Conservation (phyloP, 1,140 invertebrate genomes). For the Ylistrum balloti region DNA sequence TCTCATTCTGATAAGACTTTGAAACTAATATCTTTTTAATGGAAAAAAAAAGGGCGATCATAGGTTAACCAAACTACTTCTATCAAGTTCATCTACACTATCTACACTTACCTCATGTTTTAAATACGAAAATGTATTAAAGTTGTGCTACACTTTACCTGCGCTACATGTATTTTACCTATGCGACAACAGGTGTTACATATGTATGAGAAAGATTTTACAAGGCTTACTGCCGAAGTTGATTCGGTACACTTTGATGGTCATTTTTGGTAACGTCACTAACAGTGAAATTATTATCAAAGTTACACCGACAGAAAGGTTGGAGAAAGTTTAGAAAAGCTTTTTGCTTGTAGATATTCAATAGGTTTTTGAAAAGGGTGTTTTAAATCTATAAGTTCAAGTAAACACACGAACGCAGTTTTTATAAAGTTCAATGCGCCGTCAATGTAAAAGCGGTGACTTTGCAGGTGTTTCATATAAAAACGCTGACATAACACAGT, state of each 20-base stretch:
- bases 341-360: neutral
- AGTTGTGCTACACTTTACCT: no score
- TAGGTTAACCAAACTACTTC: no score
- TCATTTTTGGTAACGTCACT: neutral
- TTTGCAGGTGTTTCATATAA: neutral
- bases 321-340: neutral
- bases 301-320: neutral
- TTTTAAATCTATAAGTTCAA: constrained; percentile 23
- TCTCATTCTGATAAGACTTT: no score
- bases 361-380: neutral
- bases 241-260: neutral
- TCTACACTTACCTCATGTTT: no score
- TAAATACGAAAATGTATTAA: no score
- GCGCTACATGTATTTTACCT: no score
- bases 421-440: neutral
- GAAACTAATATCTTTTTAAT: no score
- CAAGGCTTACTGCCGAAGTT: neutral
- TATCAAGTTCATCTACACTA: no score
- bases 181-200: neutral
- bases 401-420: neutral
- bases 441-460: neutral
- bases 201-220: neutral
- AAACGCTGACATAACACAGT: neutral
- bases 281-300: constrained; percentile 18
- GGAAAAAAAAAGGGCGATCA: no score